A percentile compares a stretch with the other conserved stretches of the same genome.
Conservation (phyloP, 53 echinoderm and acorn worm species). For the Stichopus horrens region DNA sequence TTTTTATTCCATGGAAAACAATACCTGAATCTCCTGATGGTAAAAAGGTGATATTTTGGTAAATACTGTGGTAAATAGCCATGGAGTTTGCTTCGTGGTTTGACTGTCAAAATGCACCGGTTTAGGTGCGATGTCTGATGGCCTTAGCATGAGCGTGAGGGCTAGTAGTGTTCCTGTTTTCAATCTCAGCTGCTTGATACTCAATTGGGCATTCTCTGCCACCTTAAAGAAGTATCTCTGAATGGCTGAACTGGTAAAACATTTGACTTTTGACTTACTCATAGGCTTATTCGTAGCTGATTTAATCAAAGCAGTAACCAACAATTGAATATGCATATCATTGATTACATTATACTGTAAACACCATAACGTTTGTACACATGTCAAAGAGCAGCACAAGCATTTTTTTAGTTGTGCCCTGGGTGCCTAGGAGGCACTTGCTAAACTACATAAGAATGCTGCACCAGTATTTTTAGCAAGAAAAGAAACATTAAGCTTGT, state of each 20-base stretch:
- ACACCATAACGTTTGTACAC: conserved; percentile 16
- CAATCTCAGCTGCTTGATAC: conserved; percentile 41
- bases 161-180: conserved; percentile 43
- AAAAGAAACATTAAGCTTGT: neutral
- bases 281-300: conserved; percentile 50
- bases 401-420: conserved; percentile 10
- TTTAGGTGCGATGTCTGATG: conserved; percentile 61
- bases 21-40: conserved; percentile 29
- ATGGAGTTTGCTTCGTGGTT: neutral
- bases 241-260: conserved; percentile 54
- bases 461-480: conserved; percentile 45
- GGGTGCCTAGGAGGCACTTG: conserved; percentile 12
- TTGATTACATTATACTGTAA: conserved; percentile 28
- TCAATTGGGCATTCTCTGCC: conserved; percentile 23
- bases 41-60: conserved; percentile 46
- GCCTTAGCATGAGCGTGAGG: conserved; percentile 50
- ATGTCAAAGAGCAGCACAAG: conserved; percentile 37
- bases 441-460: conserved; percentile 39
- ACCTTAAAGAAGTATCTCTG: conserved; percentile 9
- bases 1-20: conserved; percentile 54
- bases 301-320: conserved; percentile 37
- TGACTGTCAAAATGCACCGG: conserved; percentile 30
- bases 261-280: neutral
- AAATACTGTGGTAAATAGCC: conserved; percentile 33
- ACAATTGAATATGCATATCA: neutral